A percentile compares a stretch with the other conserved stretches of the same genome.
Evolutionary conservation across 1,140 invertebrate species (phyloP).

Genomic region (Ganaspis sp.): DNA sequence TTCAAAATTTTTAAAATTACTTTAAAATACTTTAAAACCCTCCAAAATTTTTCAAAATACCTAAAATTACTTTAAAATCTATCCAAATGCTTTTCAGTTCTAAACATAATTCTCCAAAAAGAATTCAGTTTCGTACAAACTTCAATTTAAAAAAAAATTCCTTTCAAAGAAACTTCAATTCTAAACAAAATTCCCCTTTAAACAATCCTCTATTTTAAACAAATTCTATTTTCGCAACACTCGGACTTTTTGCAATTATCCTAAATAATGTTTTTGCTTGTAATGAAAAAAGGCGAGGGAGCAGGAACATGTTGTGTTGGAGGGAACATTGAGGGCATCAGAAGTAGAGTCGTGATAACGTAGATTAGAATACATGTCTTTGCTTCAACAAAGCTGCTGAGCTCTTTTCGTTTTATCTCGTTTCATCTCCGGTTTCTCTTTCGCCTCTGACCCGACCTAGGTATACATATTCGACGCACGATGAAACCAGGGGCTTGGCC

Average conservation of each 20-base stretch:
- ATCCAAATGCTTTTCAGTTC: no score
- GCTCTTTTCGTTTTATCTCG: slow-evolving; percentile 16
- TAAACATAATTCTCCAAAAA: no score
- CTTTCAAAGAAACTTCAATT: no score
- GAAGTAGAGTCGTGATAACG: not conserved
- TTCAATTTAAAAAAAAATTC: no score
- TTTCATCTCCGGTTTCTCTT: slow-evolving; percentile 17
- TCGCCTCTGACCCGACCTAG: slow-evolving; percentile 24
- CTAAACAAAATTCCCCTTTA: no score
- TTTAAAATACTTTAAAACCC: no score
- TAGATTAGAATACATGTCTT: slow-evolving; percentile 17
- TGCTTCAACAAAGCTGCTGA: slow-evolving; percentile 19
- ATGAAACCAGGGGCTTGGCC: slow-evolving; percentile 37
- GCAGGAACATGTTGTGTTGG: not conserved
- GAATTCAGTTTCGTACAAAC: no score
- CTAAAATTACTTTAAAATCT: no score
- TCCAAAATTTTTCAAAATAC: no score
- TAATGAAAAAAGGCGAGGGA: not conserved
- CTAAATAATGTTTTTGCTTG: not conserved
- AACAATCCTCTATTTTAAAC: no score
- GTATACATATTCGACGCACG: slow-evolving; percentile 38
- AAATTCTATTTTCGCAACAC: no score
- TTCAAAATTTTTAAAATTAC: no score
- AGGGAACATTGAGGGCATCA: not conserved
- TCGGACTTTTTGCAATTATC: not conserved